A percentile compares a stretch with the other conserved stretches of the same genome.
Conservation (phyloP, 2,888 invertebrate genomes). For the Augiades crinisus region DNA sequence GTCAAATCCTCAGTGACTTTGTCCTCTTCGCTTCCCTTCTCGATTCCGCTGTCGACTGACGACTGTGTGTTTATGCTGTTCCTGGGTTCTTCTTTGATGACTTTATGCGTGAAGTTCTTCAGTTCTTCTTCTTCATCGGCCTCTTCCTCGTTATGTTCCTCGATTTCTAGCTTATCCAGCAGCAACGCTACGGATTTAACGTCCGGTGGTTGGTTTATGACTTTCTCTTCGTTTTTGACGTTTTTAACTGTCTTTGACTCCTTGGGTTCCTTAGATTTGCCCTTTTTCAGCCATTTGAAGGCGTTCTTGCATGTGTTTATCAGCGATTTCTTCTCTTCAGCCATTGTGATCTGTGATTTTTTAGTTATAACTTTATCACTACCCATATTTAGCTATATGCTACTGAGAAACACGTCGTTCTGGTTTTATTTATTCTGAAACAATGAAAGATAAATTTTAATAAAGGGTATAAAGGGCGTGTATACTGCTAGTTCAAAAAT, state of each 20-base stretch:
- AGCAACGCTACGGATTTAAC: conserved; percentile 40
- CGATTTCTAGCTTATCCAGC: conserved; percentile 46
- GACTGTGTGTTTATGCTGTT: conserved; percentile 56
- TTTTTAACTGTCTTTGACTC: conserved; percentile 40
- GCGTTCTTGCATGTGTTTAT: conserved; percentile 44
- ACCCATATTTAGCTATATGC: conserved; percentile 47
- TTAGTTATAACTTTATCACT: conserved; percentile 44
- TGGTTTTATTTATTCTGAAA: conserved; percentile 32
- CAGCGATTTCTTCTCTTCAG: conserved; percentile 51
- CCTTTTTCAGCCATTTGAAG: conserved; percentile 36
- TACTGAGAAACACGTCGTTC: neutral
- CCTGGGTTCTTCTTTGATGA: conserved; percentile 47
- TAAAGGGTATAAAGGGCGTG: no score
- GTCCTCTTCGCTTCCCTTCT: conserved; percentile 37
- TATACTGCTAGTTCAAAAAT: no score
- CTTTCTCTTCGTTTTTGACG: conserved; percentile 31
- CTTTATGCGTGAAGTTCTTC: conserved; percentile 49
- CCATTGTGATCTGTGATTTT: conserved; percentile 49
- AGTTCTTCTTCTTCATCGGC: conserved; percentile 47
- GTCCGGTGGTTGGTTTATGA: conserved; percentile 29
- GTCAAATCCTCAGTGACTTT: conserved; percentile 31
- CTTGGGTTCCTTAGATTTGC: conserved; percentile 35
- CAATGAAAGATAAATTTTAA: no score
- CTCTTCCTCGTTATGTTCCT: conserved; percentile 30
- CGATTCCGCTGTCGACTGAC: conserved; percentile 66